Base-by-base conservation (phyloP, 2,797 vertebrate species). In the Mionectes olivaceus region DNA sequence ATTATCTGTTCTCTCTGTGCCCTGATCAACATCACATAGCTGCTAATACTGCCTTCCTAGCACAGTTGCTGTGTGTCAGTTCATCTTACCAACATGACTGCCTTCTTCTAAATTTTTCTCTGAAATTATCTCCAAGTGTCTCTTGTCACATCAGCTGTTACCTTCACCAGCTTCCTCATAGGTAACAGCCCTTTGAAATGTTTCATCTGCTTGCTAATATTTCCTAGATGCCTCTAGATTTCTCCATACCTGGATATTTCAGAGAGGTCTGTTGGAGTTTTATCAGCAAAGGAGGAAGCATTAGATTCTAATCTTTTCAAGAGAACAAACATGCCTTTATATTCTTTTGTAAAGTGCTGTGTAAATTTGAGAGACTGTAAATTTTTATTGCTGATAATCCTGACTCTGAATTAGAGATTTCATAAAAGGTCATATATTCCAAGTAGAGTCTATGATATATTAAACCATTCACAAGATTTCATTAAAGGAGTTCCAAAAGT, bases 361-460 rank as follows among this genome's bases (percentile, higher is more conserved):
- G 78, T 76, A 90, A 82, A 85, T 94, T 89, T 70, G 78, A 95
- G 56, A 86, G 41, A 60, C 60, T 37, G 47, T 74, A 82, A 44
- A 75, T 65, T 91, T 91, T 91, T 92, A 89, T 83, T 90, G 76
- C 60, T 92, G 84, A 74, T 92, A 74, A 87, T 75, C 87, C 81
- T 77, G 75, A 64, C 84, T 80, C 68, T 71, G 84, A 94, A 84
- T 95, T 89, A 78, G 75, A 87, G 71, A 78, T 83, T 91, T 89
- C 39, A 21, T 59, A 57, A 96, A 96, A 94, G 93, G 94, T 94
- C 93, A 94, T 78, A 74, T 83, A 89, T 91, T 91, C 92, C 87
- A 85, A 95, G 87, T 89, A 91, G 82, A 68, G 46, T 43, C 61
- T 83, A 50, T 47, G 75, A 65, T 73, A 87, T 93, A 95, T 95